Evolutionary conservation across 2,888 invertebrate species (phyloP), one percentile per base, ranked within the genome.

Genomic region (Apamea crenata): DNA sequence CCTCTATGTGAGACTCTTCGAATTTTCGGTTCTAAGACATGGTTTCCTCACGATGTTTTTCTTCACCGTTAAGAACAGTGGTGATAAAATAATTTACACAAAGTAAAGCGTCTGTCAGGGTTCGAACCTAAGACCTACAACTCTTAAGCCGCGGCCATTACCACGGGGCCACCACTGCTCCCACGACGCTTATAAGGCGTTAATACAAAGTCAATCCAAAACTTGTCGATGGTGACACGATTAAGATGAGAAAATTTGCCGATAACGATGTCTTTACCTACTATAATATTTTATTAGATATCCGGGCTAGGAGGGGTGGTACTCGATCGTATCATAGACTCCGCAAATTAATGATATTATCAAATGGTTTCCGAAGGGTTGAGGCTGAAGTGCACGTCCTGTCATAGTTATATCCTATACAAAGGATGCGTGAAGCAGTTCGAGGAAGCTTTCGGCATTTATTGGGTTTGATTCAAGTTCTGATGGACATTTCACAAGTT

Each of bases 311-410:
- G n/a, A 61, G 61, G 66, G 66, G 32, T n/a, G 36, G 61, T 72
- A 53, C 65, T 82, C 47, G 21, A 16, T 69, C 81, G 71, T 75
- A 68, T 84, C 70, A 76, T 84, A 71, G 67, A 71, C 69, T 65
- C 77, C 73, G 53, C 83, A 78, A 82, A 82, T 86, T 82, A 78
- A 79, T 86, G 40, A 74, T 75, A 78, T 78, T 86, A 79, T 69
- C 71, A 67, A 85, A 82, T 82, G 82, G 69, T 82, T 78, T 74
- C 40, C 63, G 68, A 79, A 80, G 80, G 79, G 84, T 63, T 63
- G 80, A 40, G 40, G n/a, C 50, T 63, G 80, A 80, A 79, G 84
- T 73, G 61, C 84, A 73, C 40, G 47, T 68, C 50, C 79, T 63
- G 61, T 50, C 68, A 68, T 74, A 84, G 84, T 84, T 84, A 68